These are phyloP conservation scores for Mimumesa dahlbomi DNA, from an alignment of 2,888 invertebrate species.

Conservation along the genomic window DNA sequence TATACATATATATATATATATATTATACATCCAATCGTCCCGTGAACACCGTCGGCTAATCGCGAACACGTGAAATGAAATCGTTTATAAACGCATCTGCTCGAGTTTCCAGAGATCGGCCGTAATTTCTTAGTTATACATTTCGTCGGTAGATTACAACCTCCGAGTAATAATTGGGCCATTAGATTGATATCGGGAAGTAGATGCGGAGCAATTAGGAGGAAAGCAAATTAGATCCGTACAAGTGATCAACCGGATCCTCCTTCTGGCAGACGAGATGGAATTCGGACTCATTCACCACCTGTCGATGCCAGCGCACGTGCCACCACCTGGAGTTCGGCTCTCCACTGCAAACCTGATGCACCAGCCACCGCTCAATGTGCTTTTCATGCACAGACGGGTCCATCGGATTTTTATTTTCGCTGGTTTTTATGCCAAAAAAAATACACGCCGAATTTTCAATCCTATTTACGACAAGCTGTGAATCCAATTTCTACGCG, in stretches of 20 bases:
- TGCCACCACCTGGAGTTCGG: constrained; percentile 70
- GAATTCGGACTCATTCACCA: constrained; percentile 69
- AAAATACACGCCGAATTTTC: too few species aligned
- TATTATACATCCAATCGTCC: constrained; percentile 11
- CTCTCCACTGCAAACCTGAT: constrained; percentile 20
- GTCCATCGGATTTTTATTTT: too few species aligned
- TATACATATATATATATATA: too few species aligned
- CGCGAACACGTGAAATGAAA: constrained; percentile 9
- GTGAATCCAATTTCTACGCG: too few species aligned
- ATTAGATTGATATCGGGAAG: neutral
- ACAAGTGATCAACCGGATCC: constrained; percentile 39
- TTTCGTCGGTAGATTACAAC: neutral
- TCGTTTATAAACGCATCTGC: neutral
- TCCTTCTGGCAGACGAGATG: constrained; percentile 53
- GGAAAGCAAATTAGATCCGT: constrained; percentile 33
- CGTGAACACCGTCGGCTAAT: constrained; percentile 1
- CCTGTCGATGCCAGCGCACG: constrained; percentile 75
- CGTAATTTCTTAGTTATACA: too few species aligned
- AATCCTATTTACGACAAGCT: too few species aligned
- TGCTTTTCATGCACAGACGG: neutral
- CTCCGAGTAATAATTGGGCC: too few species aligned
- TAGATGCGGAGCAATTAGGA: constrained; percentile 11
- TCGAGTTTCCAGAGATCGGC: neutral
- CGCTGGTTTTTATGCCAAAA: too few species aligned
- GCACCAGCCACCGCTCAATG: constrained; percentile 17